phyloP scores from a whole-genome alignment of 2,113 vertebrate genomes.

The Bombycilla garrulus region DNA sequence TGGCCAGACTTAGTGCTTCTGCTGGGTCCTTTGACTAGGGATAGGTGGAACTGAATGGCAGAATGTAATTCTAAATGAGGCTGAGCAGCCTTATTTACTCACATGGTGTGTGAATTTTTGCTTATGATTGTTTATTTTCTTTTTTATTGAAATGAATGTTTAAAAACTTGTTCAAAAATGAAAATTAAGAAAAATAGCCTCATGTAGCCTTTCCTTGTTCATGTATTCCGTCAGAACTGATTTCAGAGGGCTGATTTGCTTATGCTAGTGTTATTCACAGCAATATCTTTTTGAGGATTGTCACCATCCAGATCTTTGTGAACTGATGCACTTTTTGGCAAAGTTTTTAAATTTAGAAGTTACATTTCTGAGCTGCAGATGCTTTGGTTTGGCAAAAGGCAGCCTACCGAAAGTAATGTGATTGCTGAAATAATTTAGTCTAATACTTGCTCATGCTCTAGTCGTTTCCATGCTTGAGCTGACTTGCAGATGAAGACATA shows the following conservation, averaged over 20 bases:
- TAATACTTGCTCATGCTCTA: not conserved
- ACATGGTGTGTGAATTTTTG: not conserved
- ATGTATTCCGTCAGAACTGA: not conserved
- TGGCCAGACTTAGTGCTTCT: not conserved
- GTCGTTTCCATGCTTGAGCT: not conserved
- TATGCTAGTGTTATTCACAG: not conserved
- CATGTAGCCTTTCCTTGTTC: not conserved
- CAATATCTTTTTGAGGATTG: not conserved
- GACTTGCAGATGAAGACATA: constrained; percentile 29
- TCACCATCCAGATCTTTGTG: not conserved
- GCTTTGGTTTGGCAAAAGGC: constrained; percentile 19
- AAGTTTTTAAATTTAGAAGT: not conserved
- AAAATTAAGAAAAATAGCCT: not conserved
- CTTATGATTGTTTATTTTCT: not conserved
- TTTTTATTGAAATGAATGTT: not conserved
- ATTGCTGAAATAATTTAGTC: constrained; percentile 5
- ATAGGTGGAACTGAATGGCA: not conserved
- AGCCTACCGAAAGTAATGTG: not conserved
- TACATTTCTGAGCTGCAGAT: not conserved
- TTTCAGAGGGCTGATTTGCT: not conserved
- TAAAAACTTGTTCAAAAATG: not conserved
- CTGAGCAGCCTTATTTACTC: not conserved
- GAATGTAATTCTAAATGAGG: not conserved
- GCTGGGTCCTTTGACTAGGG: not conserved
- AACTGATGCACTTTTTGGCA: not conserved